Base-by-base conservation (phyloP, 2,888 invertebrate genomes). In the Trachelus stipa region DNA sequence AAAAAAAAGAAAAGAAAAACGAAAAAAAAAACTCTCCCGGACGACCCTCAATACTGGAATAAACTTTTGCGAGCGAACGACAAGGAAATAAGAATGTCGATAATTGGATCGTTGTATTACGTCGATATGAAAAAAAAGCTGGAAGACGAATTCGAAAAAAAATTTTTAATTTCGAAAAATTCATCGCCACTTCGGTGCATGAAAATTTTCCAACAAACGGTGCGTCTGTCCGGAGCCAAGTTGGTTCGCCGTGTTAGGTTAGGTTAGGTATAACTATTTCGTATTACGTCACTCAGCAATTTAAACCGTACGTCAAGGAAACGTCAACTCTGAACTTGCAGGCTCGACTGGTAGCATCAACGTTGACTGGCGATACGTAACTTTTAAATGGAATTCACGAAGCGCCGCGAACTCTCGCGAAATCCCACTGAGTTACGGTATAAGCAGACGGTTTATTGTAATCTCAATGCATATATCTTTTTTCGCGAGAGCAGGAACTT, bases 391-490 rank as follows among this genome's bases (percentile, higher is more conserved):
- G 12, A 71, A 71, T 71, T 71, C 71, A 31, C 31, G 15, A 31
- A 4, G 31, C 31, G 31, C 71, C 31, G 71, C 71, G 31, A 33
- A 15, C 71, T 33, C 71, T 2, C 23, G 23, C 71, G 12, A 71
- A 71, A 33, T 71, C 15, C 71, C 71, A 12, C 71, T 30, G 56
- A 56, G 56, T 56, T 56, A 56, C 56, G 23, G 23, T 56, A 56
- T 31, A 71, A 71, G 77, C 79, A 73, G 76, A 76, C 56, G 80
- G 80, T 82, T 82, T 81, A 84, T 84, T 80, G 81, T 84, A 81
- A 84, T 84, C 83, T 81, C 77, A 81, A 82, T 80, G 76, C 78
- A 81, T 82, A 81, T 79, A 82, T 83, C 75, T 81, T 82, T 82
- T 81, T 80, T 79, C 75, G 68, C 75, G 74, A 69, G 69, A 56